Conservation (phyloP, 2,888 invertebrate species). For the Cryptophagus acutangulus region DNA sequence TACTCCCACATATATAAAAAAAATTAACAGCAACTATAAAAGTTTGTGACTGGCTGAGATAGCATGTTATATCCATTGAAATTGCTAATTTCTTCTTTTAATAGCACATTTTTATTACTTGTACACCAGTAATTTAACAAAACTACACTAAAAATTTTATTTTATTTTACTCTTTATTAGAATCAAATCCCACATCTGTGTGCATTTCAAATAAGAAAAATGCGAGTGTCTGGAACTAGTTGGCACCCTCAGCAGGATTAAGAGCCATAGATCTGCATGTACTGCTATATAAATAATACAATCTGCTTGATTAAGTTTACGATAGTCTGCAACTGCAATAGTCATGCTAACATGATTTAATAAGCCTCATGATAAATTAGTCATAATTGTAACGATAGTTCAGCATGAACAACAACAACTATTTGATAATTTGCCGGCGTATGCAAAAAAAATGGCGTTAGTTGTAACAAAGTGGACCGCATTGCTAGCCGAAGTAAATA, state of each 20-base stretch:
- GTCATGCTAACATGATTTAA: conserved; percentile 33
- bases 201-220: conserved; percentile 2
- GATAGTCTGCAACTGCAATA: conserved; percentile 25
- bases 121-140: no score
- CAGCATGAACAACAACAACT: conserved; percentile 24
- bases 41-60: no score
- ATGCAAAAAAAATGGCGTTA: background rate
- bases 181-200: no score
- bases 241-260: conserved; percentile 34
- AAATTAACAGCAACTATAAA: no score
- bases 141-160: no score
- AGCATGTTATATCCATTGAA: no score
- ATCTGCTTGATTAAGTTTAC: conserved; percentile 21
- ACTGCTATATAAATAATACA: conserved; percentile 13
- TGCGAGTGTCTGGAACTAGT: conserved; percentile 36
- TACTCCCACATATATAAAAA: no score
- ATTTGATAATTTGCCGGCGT: background rate
- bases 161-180: no score
- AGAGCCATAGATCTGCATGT: conserved; percentile 19
- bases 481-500: no score
- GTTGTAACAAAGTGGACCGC: no score
- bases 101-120: no score
- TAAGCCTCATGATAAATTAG: conserved; percentile 30
- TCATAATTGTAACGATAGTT: conserved; percentile 26
- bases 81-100: no score